Percentiles rank a stretch among this genome's conserved stretches.
These are phyloP conservation scores for Lithobates sylvaticus DNA, from an alignment of 2,797 vertebrate species.

Conservation along the genomic window DNA sequence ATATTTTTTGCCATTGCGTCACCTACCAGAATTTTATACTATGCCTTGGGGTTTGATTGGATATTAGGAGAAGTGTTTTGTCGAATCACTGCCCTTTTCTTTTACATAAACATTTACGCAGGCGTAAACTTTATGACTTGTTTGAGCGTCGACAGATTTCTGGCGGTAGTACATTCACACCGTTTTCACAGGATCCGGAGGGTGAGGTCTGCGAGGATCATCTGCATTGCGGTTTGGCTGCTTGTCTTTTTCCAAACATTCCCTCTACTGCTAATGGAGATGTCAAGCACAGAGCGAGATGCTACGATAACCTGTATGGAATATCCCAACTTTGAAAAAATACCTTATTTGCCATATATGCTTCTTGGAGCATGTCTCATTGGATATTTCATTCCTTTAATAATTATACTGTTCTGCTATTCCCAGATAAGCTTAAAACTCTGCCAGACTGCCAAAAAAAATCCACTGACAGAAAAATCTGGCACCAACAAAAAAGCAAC, in stretches of 20 bases:
- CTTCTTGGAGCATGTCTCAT: slow-evolving; percentile 89
- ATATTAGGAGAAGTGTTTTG: slow-evolving; percentile 83
- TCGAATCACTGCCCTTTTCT: slow-evolving; percentile 84
- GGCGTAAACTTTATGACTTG: slow-evolving; percentile 98
- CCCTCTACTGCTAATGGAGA: slow-evolving; percentile 81
- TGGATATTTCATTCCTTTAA: slow-evolving; percentile 86
- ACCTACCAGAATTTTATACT: slow-evolving; percentile 89
- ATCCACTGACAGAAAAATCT: slow-evolving; percentile 89
- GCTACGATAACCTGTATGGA: slow-evolving; percentile 91
- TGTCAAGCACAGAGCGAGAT: slow-evolving; percentile 76
- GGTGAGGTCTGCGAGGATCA: slow-evolving; percentile 83
- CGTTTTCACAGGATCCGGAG: slow-evolving; percentile 84
- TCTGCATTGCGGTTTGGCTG: slow-evolving; percentile 87
- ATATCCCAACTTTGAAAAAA: slow-evolving; percentile 91
- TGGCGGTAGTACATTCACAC: slow-evolving; percentile 91
- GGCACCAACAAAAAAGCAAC: slow-evolving; percentile 93
- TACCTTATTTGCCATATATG: slow-evolving; percentile 80
- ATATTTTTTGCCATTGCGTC: slow-evolving; percentile 90
- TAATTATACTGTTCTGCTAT: slow-evolving; percentile 89
- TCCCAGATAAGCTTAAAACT: slow-evolving; percentile 90
- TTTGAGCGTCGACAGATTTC: slow-evolving; percentile 92
- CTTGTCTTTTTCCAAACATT: slow-evolving; percentile 90
- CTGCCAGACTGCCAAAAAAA: slow-evolving; percentile 83
- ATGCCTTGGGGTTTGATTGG: slow-evolving; percentile 92
- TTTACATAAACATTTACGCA: slow-evolving; percentile 95